These are phyloP conservation scores for Eupelmus urozonus DNA, from an alignment of 2,888 invertebrate genomes.

Conservation along the genomic window DNA sequence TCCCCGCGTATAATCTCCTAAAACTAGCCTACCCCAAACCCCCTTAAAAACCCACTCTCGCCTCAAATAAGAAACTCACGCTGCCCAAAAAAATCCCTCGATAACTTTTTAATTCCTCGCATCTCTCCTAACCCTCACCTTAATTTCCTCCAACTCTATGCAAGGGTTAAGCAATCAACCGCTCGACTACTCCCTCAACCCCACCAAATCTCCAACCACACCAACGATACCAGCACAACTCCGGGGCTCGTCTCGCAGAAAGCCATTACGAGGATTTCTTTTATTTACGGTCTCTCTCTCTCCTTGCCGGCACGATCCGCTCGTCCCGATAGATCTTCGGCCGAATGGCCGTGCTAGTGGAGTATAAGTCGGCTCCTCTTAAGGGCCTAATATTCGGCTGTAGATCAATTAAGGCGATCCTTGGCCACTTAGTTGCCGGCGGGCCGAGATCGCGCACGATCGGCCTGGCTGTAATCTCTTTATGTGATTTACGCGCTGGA, in stretches of 20 bases:
- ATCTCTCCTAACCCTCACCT: no score
- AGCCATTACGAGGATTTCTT: slow-evolving; percentile 76
- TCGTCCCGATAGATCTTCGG: slow-evolving; percentile 68
- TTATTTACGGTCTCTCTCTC: slow-evolving; percentile 72
- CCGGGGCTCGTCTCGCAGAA: slow-evolving; percentile 68
- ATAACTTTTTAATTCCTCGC: no score
- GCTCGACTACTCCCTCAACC: neutral
- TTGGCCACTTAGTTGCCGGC: no score
- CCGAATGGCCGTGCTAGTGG: slow-evolving; percentile 67
- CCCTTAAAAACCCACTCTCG: no score
- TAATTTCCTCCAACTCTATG: slow-evolving; percentile 56
- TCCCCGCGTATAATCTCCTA: no score
- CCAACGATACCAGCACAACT: slow-evolving; percentile 39
- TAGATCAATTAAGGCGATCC: slow-evolving; percentile 75
- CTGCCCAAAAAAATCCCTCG: no score
- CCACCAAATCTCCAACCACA: no score
- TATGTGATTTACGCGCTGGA: slow-evolving; percentile 54
- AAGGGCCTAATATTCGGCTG: slow-evolving; percentile 69
- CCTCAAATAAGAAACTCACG: no score
- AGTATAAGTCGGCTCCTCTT: slow-evolving; percentile 40
- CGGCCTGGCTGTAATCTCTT: slow-evolving; percentile 59
- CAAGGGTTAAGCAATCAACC: slow-evolving; percentile 76
- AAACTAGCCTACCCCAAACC: no score
- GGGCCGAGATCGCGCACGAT: neutral
- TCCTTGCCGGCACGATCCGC: neutral